phyloP scores from a whole-genome alignment of 2,797 vertebrate species.

The Gila robusta region DNA sequence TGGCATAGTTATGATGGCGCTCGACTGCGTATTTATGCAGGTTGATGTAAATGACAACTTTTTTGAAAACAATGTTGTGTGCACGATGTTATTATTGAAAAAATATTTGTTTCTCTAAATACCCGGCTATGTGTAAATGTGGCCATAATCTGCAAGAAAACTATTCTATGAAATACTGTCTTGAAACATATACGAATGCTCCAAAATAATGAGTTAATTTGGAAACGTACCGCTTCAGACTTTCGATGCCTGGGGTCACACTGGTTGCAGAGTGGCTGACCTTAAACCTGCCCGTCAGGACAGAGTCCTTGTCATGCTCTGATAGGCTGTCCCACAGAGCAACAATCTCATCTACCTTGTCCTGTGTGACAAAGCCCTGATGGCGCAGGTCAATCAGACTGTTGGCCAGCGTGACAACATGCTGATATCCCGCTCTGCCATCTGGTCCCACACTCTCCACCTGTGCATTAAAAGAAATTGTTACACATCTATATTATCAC shows the following conservation, averaged over 20 bases:
- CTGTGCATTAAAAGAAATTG: background rate
- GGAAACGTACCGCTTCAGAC: background rate
- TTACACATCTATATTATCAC: too few species aligned
- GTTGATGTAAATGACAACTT: too few species aligned
- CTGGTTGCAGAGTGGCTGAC: background rate
- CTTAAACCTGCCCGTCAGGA: background rate
- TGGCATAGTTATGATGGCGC: too few species aligned
- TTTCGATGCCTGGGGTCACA: background rate
- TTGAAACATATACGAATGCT: background rate
- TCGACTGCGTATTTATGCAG: too few species aligned
- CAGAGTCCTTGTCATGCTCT: slow-evolving; percentile 8
- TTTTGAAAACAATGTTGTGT: too few species aligned
- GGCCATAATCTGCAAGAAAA: too few species aligned
- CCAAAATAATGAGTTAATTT: background rate
- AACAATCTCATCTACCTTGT: background rate
- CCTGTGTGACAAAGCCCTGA: background rate
- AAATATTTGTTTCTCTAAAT: too few species aligned
- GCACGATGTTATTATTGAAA: too few species aligned
- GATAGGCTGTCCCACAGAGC: background rate
- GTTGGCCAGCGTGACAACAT: background rate
- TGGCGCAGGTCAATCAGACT: background rate
- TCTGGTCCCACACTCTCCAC: background rate
- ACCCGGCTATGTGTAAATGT: too few species aligned
- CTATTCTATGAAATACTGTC: too few species aligned
- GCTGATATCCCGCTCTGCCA: background rate